Evolutionary conservation across 30 jellyfish, hydroid and myxozoan genomes (phyloP), one percentile per base, ranked within the genome.

Genomic region (Hydractinia echinata): DNA sequence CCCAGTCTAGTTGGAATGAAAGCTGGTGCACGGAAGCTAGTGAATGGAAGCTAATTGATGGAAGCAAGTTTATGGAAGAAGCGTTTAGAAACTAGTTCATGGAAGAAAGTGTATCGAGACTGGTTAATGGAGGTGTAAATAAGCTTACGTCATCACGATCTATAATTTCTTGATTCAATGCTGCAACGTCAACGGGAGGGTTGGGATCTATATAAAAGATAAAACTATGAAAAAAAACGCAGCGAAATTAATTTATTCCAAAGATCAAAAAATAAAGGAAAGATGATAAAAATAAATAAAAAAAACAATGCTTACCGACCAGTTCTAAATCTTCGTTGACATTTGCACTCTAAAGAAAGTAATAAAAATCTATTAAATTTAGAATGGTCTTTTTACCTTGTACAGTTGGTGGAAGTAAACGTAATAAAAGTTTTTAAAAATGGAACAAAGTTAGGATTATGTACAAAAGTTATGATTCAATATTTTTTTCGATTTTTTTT

Each of bases 61-160:
- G 19, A 8, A 67, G 10, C 44, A 67, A 10, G 8, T 9, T 13
- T 10, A 9, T 67, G 44, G 8, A 67, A 67, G 44, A 67, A 67
- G 44, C 48, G 77, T 13, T 9, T 9, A 30, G 39, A 73, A 30
- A 73, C 8, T 7, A 73, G 10, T 7, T 10, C 74, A 73, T 18
- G 1, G 30, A 1, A 13, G 39, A 10, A 73, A 21, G 39, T 6
- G 54, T 9, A 76, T 49, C 74, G 10, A 4, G 49, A 62, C 84
- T 30, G 10, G 10, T 15, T 3, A 61, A 8, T 53, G 11, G 9
- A 77, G 8, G 10, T 21, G 53, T 39, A 79, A 1, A 14, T 14
- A 13, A 5, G 53, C 95, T 66, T 79, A 92, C 98, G 87, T 79
- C 85, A 60, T 92, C 96, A 5, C 81, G 78, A 15, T 92, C 98